Percentiles rank a stretch among this genome's conserved stretches.
These are phyloP conservation scores for Lochmaea crataegi DNA, from an alignment of 2,888 invertebrate genomes.

Conservation along the genomic window DNA sequence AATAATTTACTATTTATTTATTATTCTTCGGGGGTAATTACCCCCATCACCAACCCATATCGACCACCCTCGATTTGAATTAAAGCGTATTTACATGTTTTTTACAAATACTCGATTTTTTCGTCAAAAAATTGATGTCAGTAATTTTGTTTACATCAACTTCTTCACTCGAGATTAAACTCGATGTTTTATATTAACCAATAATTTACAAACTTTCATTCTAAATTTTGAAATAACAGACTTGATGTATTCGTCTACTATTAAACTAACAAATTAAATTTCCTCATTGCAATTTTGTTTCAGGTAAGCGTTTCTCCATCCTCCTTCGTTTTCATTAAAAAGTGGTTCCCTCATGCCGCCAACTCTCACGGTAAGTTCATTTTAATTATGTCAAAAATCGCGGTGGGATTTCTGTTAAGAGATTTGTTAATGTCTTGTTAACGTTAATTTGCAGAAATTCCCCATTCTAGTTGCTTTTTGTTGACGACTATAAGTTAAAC, in stretches of 20 bases:
- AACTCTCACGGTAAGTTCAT: constrained; percentile 23
- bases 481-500: constrained; percentile 1
- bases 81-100: too few relatives aligned
- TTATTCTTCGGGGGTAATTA: too few relatives aligned
- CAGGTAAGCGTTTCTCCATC: constrained; percentile 23
- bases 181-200: too few relatives aligned
- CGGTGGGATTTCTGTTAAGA: constrained; percentile 16
- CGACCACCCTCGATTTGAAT: too few relatives aligned
- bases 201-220: background rate
- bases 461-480: background rate
- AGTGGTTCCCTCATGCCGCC: background rate
- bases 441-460: constrained; percentile 20
- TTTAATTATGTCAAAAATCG: constrained; percentile 33
- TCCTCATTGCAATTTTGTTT: constrained; percentile 15
- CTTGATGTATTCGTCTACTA: background rate
- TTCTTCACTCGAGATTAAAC: too few relatives aligned
- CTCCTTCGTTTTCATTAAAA: constrained; percentile 8
- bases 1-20: too few relatives aligned
- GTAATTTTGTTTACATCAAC: too few relatives aligned
- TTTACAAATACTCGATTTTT: too few relatives aligned
- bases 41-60: too few relatives aligned
- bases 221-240: background rate
- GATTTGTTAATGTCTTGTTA: constrained; percentile 28
- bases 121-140: too few relatives aligned
- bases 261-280: background rate